These are phyloP conservation scores for Theodoxus fluviatilis DNA, from an alignment of 2,888 invertebrate genomes.

Conservation along the genomic window DNA sequence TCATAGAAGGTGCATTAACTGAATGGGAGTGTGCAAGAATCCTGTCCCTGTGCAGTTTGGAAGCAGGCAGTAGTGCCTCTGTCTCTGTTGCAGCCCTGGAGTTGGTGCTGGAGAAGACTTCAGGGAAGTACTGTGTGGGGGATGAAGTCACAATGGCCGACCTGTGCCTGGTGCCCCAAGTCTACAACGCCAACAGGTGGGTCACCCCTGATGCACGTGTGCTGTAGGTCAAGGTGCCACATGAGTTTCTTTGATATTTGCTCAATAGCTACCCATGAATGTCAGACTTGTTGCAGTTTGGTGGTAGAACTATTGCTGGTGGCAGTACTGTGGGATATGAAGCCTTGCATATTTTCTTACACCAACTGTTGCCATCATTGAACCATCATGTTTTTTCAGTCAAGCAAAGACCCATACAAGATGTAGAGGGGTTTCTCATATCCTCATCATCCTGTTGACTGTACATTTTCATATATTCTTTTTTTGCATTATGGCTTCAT, in stretches of 20 bases:
- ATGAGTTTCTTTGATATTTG: too few relatives aligned
- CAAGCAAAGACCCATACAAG: too few relatives aligned
- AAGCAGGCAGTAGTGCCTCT: neutral
- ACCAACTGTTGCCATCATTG: too few relatives aligned
- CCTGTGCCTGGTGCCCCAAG: conserved; percentile 93
- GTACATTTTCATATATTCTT: neutral
- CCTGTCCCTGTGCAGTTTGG: neutral
- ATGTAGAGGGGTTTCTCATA: too few relatives aligned
- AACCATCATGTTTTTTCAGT: too few relatives aligned
- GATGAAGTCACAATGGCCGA: conserved; percentile 94
- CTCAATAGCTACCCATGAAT: too few relatives aligned
- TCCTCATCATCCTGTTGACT: neutral
- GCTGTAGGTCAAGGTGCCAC: neutral
- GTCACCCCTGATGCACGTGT: neutral
- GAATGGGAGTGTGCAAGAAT: too few relatives aligned
- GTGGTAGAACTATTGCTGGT: too few relatives aligned
- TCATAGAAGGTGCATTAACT: too few relatives aligned
- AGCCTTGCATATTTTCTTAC: too few relatives aligned
- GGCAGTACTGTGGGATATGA: too few relatives aligned
- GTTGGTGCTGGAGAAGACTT: conserved; percentile 80
- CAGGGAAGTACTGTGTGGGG: conserved; percentile 83
- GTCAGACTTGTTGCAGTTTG: too few relatives aligned
- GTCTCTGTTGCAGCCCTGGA: conserved; percentile 76
- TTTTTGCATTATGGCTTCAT: neutral
- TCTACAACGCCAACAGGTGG: conserved; percentile 89